Conservation (phyloP, 2,113 vertebrate genomes). For the Odocoileus hemionus region DNA sequence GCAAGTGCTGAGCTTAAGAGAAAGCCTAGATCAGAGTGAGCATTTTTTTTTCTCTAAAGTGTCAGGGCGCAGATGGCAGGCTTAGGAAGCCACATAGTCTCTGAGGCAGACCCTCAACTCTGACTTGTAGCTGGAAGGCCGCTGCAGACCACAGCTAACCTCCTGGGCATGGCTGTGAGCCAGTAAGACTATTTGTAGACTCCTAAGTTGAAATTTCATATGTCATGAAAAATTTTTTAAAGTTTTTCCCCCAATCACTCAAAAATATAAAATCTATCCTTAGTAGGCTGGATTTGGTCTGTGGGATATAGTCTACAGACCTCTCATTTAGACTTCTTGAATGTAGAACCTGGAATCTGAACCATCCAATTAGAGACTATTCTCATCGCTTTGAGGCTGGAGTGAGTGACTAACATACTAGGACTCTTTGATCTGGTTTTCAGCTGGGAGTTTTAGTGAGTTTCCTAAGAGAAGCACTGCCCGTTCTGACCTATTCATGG, state of each 20-base stretch:
- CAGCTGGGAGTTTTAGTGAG: background rate
- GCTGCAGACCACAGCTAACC: background rate
- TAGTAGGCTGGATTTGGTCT: background rate
- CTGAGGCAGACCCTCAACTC: background rate
- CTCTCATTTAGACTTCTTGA: background rate
- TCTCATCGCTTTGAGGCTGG: background rate
- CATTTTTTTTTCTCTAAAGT: background rate
- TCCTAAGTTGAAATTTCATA: conserved; percentile 13
- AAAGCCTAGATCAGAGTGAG: background rate
- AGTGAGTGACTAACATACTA: too few species aligned
- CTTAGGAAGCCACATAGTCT: rapidly evolving
- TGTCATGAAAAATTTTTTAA: background rate
- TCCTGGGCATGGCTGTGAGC: background rate
- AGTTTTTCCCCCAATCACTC: background rate
- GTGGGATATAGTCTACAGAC: background rate
- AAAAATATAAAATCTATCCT: background rate
- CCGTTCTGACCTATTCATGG: background rate
- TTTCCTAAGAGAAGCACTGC: background rate
- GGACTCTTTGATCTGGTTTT: background rate
- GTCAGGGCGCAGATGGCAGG: background rate
- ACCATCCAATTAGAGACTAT: background rate
- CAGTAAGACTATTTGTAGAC: background rate
- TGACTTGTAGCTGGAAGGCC: background rate
- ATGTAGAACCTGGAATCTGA: background rate
- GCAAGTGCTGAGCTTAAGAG: background rate